Conservation (phyloP, 2,888 invertebrate species). For the Koerneria pararmatus region DNA sequence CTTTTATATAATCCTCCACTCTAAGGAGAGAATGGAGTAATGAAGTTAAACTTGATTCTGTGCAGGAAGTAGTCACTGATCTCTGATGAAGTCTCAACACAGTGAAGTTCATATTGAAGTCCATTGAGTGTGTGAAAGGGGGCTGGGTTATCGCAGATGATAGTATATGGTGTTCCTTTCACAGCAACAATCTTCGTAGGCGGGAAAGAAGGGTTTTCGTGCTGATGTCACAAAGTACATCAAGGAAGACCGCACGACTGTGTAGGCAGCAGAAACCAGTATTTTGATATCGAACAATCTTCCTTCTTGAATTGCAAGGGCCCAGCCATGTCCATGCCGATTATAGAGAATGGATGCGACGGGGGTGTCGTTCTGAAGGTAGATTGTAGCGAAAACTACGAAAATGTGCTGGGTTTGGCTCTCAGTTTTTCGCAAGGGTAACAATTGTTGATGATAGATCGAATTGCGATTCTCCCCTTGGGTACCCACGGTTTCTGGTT, state of each 20-base stretch:
- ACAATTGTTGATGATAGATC: neutral
- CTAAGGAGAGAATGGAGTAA: slow-evolving; percentile 61
- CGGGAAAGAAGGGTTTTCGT: slow-evolving; percentile 20
- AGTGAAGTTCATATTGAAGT: neutral
- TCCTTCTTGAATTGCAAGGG: neutral
- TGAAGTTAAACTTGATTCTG: slow-evolving; percentile 50
- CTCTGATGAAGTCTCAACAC: neutral
- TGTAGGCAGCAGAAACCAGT: slow-evolving; percentile 24
- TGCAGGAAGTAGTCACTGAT: neutral
- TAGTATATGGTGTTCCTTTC: slow-evolving; percentile 17
- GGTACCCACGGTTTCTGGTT: slow-evolving; percentile 12
- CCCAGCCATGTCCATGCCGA: slow-evolving; percentile 20
- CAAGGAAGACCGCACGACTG: slow-evolving; percentile 27
- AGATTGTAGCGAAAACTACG: neutral
- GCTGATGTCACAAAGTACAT: slow-evolving; percentile 19
- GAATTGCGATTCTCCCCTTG: neutral
- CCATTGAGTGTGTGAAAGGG: slow-evolving; percentile 60
- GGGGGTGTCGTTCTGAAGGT: neutral
- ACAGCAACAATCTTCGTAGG: slow-evolving; percentile 23
- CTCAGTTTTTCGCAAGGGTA: neutral
- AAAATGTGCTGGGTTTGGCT: slow-evolving; percentile 5
- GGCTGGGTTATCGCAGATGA: slow-evolving; percentile 44
- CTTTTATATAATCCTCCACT: slow-evolving; percentile 63
- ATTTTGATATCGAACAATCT: slow-evolving; percentile 9
- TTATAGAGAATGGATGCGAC: neutral